These are phyloP conservation scores for rat (Rattus norvegicus) DNA, from an alignment of 2,113 vertebrate genomes.

Conservation along the genomic window GRCr8 NC_086020.1:227535501-227536000, in stretches of 20 bases:
- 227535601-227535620: background rate
- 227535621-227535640: background rate
- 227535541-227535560: background rate
- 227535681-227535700: background rate
- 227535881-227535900: no score
- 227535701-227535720: background rate
- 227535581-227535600: background rate
- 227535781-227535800: background rate
- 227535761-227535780: background rate
- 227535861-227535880: no score
- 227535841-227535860: no score
- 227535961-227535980: no score
- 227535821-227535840: background rate
- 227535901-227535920: no score
- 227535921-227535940: no score
- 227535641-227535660: background rate
- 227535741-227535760: background rate
- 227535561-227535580: background rate
- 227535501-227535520: no score
- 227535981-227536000: no score
- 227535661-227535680: background rate
- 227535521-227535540: background rate
- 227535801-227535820: background rate
- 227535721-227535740: background rate
- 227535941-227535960: no score